Evolutionary conservation across 2,888 invertebrate genomes (phyloP), one percentile per base, ranked within the genome.

Genomic region (Epistrophella euchroma): DNA sequence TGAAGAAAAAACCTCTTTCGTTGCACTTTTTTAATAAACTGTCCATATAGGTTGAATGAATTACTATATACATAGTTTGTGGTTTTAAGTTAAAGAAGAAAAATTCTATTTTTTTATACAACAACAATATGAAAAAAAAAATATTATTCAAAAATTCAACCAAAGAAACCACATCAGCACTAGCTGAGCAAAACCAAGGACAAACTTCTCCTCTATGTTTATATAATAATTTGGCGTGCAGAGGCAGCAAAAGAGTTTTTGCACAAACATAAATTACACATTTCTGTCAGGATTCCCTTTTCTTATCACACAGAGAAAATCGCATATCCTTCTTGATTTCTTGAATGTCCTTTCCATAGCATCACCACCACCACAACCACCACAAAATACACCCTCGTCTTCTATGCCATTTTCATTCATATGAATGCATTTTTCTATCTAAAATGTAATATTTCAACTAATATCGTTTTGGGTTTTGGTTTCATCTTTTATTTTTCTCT

Each of bases 401-500:
- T 15, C 7, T 4, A 15, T 28, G 17, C 50, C 47, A 52, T 28
- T 60, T n/a, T 25, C 68, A 60, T 68, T 78, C 74, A 58, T 77
- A 74, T 78, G 82, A 82, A 82, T 82, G 86, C 86, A 86, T 74
- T 82, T 71, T 81, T 68, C 70, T 82, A 82, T 82, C 82, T 78
- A 71, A 74, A 82, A 77, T 78, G 86, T 86, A 82, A 82, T 86
- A 86, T 86, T 86, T 86, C 86, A 78, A 82, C 86, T 82, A 82
- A 78, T 82, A 86, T 86, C 82, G 82, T 62, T 78, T 85, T 85
- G 80, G 80, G 85, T 86, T 81, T 76, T 70, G n/a, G 35, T 35
- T 66, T 50, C 19, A 52, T 47, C 35, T 62, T 60, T 58, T 40
- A n/a, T 25, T 52, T 62, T 52, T 50, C 22, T 6, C 62, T 62